Percentiles rank a stretch among this genome's conserved stretches.
Conservation (phyloP, 2,888 invertebrate species). For the Agrotis puta region DNA sequence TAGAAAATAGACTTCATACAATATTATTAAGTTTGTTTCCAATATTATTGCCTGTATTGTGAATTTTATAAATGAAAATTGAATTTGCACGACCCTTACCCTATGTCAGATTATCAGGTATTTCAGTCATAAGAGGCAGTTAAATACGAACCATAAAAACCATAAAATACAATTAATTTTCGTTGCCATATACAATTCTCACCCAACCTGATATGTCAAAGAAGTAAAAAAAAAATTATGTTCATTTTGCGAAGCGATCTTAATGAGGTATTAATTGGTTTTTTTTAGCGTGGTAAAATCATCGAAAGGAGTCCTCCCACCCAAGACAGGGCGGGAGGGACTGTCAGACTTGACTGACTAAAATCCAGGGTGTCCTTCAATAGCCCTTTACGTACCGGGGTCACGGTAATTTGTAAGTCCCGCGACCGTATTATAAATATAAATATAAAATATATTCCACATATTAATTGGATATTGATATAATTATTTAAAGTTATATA, state of each 20-base stretch:
- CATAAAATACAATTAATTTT: constrained; percentile 30
- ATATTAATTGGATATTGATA: constrained; percentile 30
- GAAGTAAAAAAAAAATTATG: constrained; percentile 32
- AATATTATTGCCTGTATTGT: neutral
- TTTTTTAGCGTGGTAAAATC: no score
- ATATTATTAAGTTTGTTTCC: no score
- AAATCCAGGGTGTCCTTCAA: no score
- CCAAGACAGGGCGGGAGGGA: no score
- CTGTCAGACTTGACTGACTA: no score
- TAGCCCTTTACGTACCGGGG: no score
- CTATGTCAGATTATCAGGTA: neutral
- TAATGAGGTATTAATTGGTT: constrained; percentile 47
- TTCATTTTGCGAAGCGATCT: constrained; percentile 15
- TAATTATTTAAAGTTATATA: neutral
- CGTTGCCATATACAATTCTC: constrained; percentile 33
- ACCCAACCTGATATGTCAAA: constrained; percentile 22
- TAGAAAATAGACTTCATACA: no score
- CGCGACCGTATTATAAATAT: no score
- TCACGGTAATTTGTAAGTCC: no score
- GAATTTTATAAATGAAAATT: neutral
- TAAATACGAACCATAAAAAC: no score
- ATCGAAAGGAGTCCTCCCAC: no score
- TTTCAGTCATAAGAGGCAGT: constrained; percentile 17
- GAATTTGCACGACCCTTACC: neutral
- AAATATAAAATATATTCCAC: no score